phyloP scores from a whole-genome alignment of 1,140 invertebrate species.

The Heliconius melpomene region DNA sequence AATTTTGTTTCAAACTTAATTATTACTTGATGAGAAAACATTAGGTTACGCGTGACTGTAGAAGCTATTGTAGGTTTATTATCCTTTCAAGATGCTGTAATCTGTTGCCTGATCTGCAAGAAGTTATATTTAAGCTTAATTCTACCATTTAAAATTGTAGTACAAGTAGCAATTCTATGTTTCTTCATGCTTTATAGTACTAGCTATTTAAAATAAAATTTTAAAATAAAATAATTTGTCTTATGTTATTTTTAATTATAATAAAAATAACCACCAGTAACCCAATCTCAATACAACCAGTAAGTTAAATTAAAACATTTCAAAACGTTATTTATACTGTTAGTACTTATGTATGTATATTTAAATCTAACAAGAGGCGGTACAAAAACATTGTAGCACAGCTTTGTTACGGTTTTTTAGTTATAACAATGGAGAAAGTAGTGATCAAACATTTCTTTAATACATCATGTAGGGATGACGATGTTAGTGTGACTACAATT shows the following conservation, averaged over 20 bases:
- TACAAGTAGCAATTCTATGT: background rate
- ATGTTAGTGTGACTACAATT: background rate
- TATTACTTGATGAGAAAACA: slow-evolving; percentile 20
- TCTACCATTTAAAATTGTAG: background rate
- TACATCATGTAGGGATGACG: background rate
- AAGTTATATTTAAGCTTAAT: slow-evolving; percentile 31
- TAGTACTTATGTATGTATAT: background rate
- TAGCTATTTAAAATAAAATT: background rate
- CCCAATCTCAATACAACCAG: too few relatives aligned
- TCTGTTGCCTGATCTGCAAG: slow-evolving; percentile 23
- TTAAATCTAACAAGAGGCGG: slow-evolving; percentile 1
- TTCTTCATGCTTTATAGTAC: background rate
- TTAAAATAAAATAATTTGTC: too few relatives aligned
- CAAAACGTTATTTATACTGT: background rate
- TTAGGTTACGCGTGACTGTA: slow-evolving; percentile 31
- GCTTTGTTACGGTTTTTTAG: slow-evolving; percentile 19
- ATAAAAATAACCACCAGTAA: background rate
- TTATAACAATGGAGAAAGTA: slow-evolving; percentile 46
- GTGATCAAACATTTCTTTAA: slow-evolving; percentile 32
- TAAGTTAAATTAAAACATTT: background rate
- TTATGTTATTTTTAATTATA: background rate
- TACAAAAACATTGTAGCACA: slow-evolving; percentile 8
- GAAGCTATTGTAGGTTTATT: slow-evolving; percentile 34
- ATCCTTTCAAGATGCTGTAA: slow-evolving; percentile 33
- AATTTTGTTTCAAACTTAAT: background rate